These are phyloP conservation scores for Nebria brevicollis DNA, from an alignment of 2,888 invertebrate genomes.

Conservation along the genomic window DNA sequence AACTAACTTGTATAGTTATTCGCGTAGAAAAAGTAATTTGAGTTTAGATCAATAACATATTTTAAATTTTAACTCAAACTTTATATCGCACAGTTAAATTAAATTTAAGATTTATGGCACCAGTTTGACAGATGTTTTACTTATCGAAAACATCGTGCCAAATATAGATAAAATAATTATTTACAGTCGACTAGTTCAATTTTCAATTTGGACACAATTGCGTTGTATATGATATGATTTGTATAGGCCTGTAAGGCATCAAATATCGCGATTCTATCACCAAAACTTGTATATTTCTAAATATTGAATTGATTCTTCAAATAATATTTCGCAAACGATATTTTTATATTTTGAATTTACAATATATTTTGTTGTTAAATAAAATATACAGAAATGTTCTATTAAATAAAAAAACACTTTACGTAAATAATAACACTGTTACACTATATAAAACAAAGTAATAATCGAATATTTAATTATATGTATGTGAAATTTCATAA, in stretches of 20 bases:
- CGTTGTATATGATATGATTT: not conserved
- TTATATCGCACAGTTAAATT: not conserved
- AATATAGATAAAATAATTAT: not conserved
- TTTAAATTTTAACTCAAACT: not conserved
- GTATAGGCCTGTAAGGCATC: not conserved
- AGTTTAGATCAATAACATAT: not conserved
- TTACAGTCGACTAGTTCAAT: not conserved
- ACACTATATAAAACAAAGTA: too few relatives aligned
- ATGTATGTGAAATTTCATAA: not conserved
- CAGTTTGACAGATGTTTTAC: not conserved
- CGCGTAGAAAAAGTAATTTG: not conserved
- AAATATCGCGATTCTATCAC: not conserved
- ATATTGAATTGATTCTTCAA: too few relatives aligned
- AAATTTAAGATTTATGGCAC: not conserved
- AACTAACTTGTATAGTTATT: not conserved
- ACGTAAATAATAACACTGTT: too few relatives aligned
- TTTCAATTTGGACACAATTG: not conserved
- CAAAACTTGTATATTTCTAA: too few relatives aligned
- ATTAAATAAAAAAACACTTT: too few relatives aligned
- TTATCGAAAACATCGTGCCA: not conserved
- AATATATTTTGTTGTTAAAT: too few relatives aligned
- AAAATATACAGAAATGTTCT: too few relatives aligned
- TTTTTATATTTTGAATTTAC: too few relatives aligned
- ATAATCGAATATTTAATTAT: not conserved
- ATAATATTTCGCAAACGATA: too few relatives aligned